These are phyloP conservation scores for Tinea semifulvella DNA, from an alignment of 2,888 invertebrate genomes.

Conservation along the genomic window DNA sequence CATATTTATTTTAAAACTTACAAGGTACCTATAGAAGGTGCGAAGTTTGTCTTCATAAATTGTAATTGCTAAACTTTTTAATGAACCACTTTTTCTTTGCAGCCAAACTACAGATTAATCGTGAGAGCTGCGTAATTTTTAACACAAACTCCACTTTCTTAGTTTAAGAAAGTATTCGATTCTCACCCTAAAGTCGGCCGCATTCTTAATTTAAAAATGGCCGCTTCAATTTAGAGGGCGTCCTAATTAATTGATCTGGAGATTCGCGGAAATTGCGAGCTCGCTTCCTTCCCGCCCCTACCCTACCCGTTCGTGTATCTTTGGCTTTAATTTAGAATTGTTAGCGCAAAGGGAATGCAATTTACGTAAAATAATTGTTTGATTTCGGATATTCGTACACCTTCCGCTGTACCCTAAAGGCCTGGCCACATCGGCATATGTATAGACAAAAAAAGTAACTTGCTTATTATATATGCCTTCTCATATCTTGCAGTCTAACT, in stretches of 20 bases:
- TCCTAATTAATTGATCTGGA: conserved; percentile 63
- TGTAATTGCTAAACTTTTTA: conserved; percentile 12
- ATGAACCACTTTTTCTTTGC: conserved; percentile 11
- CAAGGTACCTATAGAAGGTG: too few species aligned
- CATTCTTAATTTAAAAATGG: conserved; percentile 34
- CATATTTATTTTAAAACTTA: conserved; percentile 1
- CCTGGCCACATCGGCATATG: too few species aligned
- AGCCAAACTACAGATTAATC: conserved; percentile 14
- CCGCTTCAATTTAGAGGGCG: conserved; percentile 47
- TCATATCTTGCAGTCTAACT: too few species aligned
- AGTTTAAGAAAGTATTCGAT: conserved; percentile 23
- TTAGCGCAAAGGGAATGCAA: conserved; percentile 62
- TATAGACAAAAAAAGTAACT: too few species aligned
- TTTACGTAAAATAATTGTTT: conserved; percentile 64
- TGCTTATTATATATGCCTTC: too few species aligned
- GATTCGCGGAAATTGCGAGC: conserved; percentile 53
- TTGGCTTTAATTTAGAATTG: conserved; percentile 63
- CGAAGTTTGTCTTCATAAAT: conserved; percentile 14
- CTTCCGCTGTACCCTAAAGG: too few species aligned
- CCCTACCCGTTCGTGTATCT: conserved; percentile 41
- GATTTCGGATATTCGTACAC: conserved; percentile 49
- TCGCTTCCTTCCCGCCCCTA: conserved; percentile 22
- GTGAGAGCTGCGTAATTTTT: conserved; percentile 1
- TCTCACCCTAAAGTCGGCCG: conserved; percentile 19
- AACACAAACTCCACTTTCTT: conserved; percentile 5